A percentile compares a stretch with the other conserved stretches of the same genome.
Conservation (phyloP, 2,888 invertebrate genomes). For the Pyralis farinalis region DNA sequence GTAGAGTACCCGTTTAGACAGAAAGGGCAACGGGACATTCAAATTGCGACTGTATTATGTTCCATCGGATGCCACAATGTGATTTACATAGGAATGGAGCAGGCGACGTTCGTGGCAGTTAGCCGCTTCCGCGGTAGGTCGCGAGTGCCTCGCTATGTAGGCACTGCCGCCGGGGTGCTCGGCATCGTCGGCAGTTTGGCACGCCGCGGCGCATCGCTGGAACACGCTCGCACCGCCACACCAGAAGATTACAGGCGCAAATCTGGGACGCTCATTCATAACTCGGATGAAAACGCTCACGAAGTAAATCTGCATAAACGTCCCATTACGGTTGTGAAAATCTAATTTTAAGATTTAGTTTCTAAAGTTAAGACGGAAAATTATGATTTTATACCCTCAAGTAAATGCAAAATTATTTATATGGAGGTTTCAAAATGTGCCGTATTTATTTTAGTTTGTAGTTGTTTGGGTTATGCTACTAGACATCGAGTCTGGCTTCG, state of each 20-base stretch:
- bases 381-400: constrained; percentile 14
- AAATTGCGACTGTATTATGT: constrained; percentile 68
- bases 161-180: constrained; percentile 18
- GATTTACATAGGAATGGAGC: constrained; percentile 76
- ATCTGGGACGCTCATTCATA: constrained; percentile 66
- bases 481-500: too few relatives aligned
- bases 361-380: constrained; percentile 33
- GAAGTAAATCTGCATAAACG: constrained; percentile 69
- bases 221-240: constrained; percentile 27
- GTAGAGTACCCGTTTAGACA: constrained; percentile 40
- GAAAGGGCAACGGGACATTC: constrained; percentile 67
- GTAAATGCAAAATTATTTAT: too few relatives aligned
- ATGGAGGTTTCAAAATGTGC: too few relatives aligned
- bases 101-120: constrained; percentile 55
- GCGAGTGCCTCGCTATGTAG: constrained; percentile 25
- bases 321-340: constrained; percentile 50
- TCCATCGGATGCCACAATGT: constrained; percentile 50
- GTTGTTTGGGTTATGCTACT: too few relatives aligned
- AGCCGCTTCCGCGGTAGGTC: constrained; percentile 49
- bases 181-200: constrained; percentile 19
- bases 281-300: constrained; percentile 54
- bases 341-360: constrained; percentile 46
- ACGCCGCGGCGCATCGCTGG: constrained; percentile 14
- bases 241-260: constrained; percentile 58
- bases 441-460: background rate